Evolutionary conservation across 2,888 invertebrate species (phyloP), one percentile per base, ranked within the genome.

Genomic region (Brachypterus glaber): DNA sequence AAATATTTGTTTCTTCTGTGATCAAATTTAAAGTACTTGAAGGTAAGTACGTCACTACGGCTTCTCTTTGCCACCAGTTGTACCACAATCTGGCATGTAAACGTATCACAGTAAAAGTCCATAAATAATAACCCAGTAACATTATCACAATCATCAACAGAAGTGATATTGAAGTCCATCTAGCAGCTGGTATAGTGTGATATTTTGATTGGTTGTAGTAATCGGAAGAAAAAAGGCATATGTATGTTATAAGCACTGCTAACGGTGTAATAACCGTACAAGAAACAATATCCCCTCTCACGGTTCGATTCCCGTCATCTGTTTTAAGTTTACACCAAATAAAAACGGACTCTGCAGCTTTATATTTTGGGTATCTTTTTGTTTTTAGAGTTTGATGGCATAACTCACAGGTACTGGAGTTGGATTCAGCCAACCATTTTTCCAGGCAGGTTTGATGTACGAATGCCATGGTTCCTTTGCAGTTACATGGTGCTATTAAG

Each of bases 361-460:
- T 71, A 48, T 76, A 77, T 48, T 71, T 69, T 31, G 77, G 78
- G 1, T 75, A 74, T 17, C 81, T 71, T 49, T 71, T 69, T 0
- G 81, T 77, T n/a, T 68, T 61, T 53, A 81, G 85, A 33, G 70
- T 64, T 31, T 76, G 74, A 13, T 79, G 76, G 59, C 86, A 86
- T 13, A 86, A 68, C 57, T 86, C 85, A 56, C 86, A 86, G 18
- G 69, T 67, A 5, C 75, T 76, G 41, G 76, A 74, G 17, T 82
- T 79, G 2, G 80, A 78, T 56, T 82, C 80, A 2, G 81, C 80
- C 25, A 85, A 65, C 85, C 85, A 86, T 35, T 73, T 72, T 62
- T 85, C 83, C 49, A 85, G 63, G 57, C 85, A 86, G 40, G 74
- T 72, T 2, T 79, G 71, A 60, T 84, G 83, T 8, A 83, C 76